Conservation (phyloP, 2,888 invertebrate genomes). For the Sycophila texana region DNA sequence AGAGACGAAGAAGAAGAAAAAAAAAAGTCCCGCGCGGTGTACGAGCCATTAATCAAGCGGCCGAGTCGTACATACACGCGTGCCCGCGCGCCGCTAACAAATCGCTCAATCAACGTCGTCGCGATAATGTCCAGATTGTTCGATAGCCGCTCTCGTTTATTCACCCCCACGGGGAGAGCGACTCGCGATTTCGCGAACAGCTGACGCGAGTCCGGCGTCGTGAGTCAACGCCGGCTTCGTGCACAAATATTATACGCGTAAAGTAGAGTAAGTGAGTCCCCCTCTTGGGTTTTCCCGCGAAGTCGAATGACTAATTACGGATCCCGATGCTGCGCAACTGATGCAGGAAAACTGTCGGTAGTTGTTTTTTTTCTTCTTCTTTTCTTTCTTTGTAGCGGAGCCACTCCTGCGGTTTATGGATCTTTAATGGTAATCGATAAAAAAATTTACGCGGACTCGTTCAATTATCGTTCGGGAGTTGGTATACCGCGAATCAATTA, state of each 20-base stretch:
- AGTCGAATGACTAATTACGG: not conserved
- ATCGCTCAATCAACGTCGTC: slow-evolving; percentile 53
- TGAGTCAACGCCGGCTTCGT: not conserved
- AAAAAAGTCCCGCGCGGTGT: not conserved
- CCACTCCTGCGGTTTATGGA: too few species aligned
- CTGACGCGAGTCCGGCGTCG: slow-evolving; percentile 6
- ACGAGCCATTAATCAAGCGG: slow-evolving; percentile 40
- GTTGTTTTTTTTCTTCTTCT: too few species aligned
- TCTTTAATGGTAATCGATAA: too few species aligned
- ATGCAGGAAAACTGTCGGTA: too few species aligned
- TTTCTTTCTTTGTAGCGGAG: too few species aligned
- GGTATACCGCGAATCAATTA: too few species aligned
- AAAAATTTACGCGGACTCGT: too few species aligned
- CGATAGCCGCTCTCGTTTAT: slow-evolving; percentile 38
- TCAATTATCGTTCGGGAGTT: too few species aligned
- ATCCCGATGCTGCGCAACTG: too few species aligned
- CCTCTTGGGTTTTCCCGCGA: not conserved
- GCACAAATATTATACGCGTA: too few species aligned
- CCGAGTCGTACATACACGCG: not conserved
- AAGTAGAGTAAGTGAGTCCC: not conserved
- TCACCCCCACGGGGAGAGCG: slow-evolving; percentile 1
- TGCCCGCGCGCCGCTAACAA: slow-evolving; percentile 43
- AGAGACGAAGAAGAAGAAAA: not conserved
- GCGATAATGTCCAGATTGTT: slow-evolving; percentile 46
- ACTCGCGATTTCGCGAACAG: not conserved